Percentiles rank a stretch among this genome's conserved stretches.
Conservation (phyloP, 2,113 vertebrate species). For the Perca schrenkii region DNA sequence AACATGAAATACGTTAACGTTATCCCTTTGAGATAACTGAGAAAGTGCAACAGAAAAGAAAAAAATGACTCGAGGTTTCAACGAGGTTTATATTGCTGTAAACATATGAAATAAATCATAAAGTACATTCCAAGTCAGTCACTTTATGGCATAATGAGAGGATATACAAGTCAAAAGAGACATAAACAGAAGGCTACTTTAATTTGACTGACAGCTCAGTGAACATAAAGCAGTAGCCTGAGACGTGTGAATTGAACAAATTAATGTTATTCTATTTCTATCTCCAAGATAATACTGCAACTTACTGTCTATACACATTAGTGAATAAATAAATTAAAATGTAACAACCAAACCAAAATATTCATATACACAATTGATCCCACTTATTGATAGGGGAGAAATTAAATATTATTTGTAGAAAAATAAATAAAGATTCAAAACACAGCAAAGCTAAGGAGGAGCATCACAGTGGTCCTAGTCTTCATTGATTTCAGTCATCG, state of each 20-base stretch:
- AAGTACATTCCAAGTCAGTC: conserved; percentile 62
- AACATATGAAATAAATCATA: conserved; percentile 64
- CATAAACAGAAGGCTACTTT: conserved; percentile 35
- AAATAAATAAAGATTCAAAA: conserved; percentile 65
- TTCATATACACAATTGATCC: conserved; percentile 42
- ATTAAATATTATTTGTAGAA: conserved; percentile 56
- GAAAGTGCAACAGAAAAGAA: conserved; percentile 15
- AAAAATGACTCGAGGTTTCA: conserved; percentile 22
- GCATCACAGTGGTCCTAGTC: conserved; percentile 82
- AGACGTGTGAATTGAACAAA: conserved; percentile 36
- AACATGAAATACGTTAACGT: neutral
- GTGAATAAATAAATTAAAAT: conserved; percentile 47
- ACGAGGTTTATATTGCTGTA: conserved; percentile 68
- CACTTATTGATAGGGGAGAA: conserved; percentile 8
- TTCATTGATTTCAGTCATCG: conserved; percentile 49
- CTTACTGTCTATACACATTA: conserved; percentile 28
- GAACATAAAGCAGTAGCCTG: conserved; percentile 53
- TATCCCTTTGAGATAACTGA: conserved; percentile 6
- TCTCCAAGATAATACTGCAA: conserved; percentile 36
- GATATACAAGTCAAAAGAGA: conserved; percentile 24
- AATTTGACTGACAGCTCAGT: conserved; percentile 36
- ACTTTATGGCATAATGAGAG: conserved; percentile 50
- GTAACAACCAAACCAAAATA: conserved; percentile 55
- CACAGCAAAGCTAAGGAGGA: conserved; percentile 58
- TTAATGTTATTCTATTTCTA: conserved; percentile 16